Percentiles rank a stretch among this genome's conserved stretches.
These are phyloP conservation scores for Podarcis muralis DNA, from an alignment of 2,113 vertebrate species.

Conservation along the genomic window DNA sequence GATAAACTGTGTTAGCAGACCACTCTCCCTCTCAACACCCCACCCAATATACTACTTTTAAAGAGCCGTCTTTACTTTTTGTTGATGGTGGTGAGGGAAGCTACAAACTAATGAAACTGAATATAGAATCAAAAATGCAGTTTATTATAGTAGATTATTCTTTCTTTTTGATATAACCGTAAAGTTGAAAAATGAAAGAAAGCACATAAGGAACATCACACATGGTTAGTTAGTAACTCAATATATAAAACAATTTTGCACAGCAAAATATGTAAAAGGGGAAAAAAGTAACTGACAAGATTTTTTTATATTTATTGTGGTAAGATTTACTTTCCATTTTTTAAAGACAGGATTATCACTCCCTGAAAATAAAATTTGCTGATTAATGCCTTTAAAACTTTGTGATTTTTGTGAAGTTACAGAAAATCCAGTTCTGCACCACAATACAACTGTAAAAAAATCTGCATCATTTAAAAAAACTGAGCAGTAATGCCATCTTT, in stretches of 20 bases:
- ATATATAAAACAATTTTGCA: slow-evolving; percentile 99
- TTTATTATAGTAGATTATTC: slow-evolving; percentile 89
- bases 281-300: slow-evolving; percentile 91
- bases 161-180: slow-evolving; percentile 85
- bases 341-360: slow-evolving; percentile 96
- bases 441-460: slow-evolving; percentile 91
- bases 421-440: slow-evolving; percentile 90
- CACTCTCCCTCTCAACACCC: slow-evolving; percentile 31
- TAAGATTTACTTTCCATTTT: slow-evolving; percentile 90
- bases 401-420: slow-evolving; percentile 87
- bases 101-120: slow-evolving; percentile 80
- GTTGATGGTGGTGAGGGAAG: slow-evolving; percentile 41
- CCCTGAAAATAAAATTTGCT: slow-evolving; percentile 96
- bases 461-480: slow-evolving; percentile 84
- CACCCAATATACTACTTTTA: slow-evolving; percentile 25
- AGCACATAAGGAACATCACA: slow-evolving; percentile 98
- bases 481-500: slow-evolving; percentile 86
- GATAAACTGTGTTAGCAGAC: slow-evolving; percentile 13
- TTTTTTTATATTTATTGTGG: slow-evolving; percentile 92
- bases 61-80: slow-evolving; percentile 25
- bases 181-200: slow-evolving; percentile 89
- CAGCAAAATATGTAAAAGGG: slow-evolving; percentile 98
- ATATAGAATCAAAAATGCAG: slow-evolving; percentile 84
- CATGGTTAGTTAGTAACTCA: slow-evolving; percentile 96
- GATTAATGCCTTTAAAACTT: slow-evolving; percentile 98